Evolutionary conservation across 2,888 invertebrate genomes (phyloP), one percentile per base, ranked within the genome.

Genomic region (Ochropleura plecta): DNA sequence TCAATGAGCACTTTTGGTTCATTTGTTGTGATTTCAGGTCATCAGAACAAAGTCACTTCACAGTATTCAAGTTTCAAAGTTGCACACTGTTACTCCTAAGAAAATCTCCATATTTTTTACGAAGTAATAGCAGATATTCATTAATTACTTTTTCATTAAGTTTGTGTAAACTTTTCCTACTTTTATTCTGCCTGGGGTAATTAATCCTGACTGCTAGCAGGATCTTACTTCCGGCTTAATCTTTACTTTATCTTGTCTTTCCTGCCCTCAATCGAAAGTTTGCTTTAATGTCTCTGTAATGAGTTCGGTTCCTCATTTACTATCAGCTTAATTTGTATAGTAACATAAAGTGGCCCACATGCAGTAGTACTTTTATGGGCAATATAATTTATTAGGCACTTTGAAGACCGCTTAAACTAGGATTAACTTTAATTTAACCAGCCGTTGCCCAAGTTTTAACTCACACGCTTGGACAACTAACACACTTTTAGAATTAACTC

Each of bases 131-230:
- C 10, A 55, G 57, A 68, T 69, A 76, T 59, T 70, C 67, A 79
- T 76, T 76, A 79, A 79, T 82, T 73, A 82, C 73, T 70, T 76
- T 70, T 79, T 76, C 68, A 76, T 71, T 48, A 73, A 82, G 68
- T 82, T 79, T 49, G 68, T 76, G 55, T 70, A 73, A 72, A 76
- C 42, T 82, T 75, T 80, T 16, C 16, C 46, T 59, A 62, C 57
- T 78, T 71, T 70, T n/a, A 51, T 76, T 48, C 60, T 67, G 68
- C 68, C 40, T 64, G 67, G 67, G 67, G 44, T 73, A 64, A 82
- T 82, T 82, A 82, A 82, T 79, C 79, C 79, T 76, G 82, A 79
- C 82, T 79, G 64, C 79, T 82, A 72, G 72, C 63, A 79, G 60
- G 69, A 71, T 78, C 65, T 51, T 79, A 49, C 70, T 79, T 79